Conservation (phyloP, 2,113 vertebrate genomes). For the Caranx melampygus region DNA sequence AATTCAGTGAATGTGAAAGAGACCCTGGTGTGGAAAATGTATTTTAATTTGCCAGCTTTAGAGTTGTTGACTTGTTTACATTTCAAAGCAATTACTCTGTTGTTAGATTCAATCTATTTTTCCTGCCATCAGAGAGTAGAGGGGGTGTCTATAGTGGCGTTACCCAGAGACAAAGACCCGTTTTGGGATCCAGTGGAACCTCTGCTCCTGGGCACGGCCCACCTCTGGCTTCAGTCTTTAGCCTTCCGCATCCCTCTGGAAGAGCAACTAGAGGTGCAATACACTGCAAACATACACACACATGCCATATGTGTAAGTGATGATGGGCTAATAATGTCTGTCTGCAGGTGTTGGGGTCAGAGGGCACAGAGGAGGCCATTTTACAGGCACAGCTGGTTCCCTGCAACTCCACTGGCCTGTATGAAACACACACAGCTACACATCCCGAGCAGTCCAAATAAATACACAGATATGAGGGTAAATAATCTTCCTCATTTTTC, state of each 20-base stretch:
- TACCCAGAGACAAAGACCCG: conserved; percentile 84
- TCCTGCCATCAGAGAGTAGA: conserved; percentile 50
- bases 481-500: conserved; percentile 1
- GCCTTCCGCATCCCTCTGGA: conserved; percentile 87
- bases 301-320: background rate
- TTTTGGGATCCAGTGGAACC: conserved; percentile 92
- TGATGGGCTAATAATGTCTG: background rate
- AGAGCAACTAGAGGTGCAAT: conserved; percentile 85
- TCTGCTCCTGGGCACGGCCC: conserved; percentile 88
- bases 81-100: background rate
- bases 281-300: background rate
- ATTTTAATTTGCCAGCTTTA: too few species aligned
- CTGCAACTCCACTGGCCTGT: conserved; percentile 86
- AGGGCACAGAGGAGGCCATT: conserved; percentile 87
- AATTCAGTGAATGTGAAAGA: background rate
- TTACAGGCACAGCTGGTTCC: conserved; percentile 84
- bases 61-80: too few species aligned
- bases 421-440: conserved; percentile 47
- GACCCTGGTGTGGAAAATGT: too few species aligned
- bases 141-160: conserved; percentile 12
- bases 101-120: background rate
- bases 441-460: background rate
- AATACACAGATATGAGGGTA: background rate
- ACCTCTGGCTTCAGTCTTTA: conserved; percentile 91
- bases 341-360: conserved; percentile 85